Base-by-base conservation (phyloP, 2,113 vertebrate genomes). In the Carassius auratus region DNA sequence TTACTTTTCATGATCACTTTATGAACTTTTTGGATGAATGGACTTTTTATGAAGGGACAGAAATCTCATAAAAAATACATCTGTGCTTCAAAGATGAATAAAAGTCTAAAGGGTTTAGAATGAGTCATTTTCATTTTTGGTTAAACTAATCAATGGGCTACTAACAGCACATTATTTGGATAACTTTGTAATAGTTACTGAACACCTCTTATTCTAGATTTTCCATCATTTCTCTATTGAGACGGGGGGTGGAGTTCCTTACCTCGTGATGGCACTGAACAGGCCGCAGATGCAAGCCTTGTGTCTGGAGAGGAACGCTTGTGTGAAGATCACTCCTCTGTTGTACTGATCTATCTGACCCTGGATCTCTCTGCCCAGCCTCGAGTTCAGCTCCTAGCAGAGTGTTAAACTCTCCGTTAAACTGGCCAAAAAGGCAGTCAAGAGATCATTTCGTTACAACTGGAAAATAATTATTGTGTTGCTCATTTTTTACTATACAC, bases 251-350 rank as follows among this genome's bases (percentile, higher is more conserved):
- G 15, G 66, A 62, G 21, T 50, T 15, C 13, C 1, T 78, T 21
- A 99, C 98, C 96, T 93, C 10, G 98, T 99, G 84, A 99, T 92
- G 0, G 96, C 97, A 84, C 96, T 97, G 94, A 99, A 99, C 0
- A 99, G 95, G 0, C 98, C 98, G 69, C 96, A 95, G 81, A 99
- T 96, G 6, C 96, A 95, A 23, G 98, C 97, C 91, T 95, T 96
- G 93, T 99, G 97, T 3, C 96, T 95, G 80, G 96, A 92, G 26
- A 99, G 94, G 86, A 98, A 99, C 6, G 96, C 96, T 38, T 97
- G 95, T 0, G 98, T 99, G 64, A 97, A 99, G 91, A 99, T 97
- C 69, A 99, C 93, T 9, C 97, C 97, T 83, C 88, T 93, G 87
- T 96, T 98, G 90, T 96, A 97, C 91, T 96, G 95, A 92, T 99